A percentile compares a stretch with the other conserved stretches of the same genome.
Conservation (phyloP, 2,888 invertebrate species). For the Amaurobius ferox region DNA sequence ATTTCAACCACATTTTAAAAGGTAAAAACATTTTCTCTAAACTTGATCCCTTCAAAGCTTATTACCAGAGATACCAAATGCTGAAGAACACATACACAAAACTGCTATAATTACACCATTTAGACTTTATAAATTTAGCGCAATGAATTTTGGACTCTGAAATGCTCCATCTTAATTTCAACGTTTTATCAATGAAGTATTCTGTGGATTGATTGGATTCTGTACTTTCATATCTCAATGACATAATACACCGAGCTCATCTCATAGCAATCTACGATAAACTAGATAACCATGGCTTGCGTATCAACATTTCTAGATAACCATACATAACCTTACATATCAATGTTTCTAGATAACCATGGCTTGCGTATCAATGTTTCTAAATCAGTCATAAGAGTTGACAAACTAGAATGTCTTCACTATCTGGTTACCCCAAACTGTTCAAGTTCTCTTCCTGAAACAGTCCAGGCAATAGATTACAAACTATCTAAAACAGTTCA, state of each 20-base stretch:
- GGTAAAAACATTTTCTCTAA: neutral
- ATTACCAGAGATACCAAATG: conserved; percentile 3
- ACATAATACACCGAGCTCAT: neutral
- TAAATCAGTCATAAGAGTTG: no score
- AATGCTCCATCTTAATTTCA: conserved; percentile 21
- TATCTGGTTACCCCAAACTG: conserved; percentile 15
- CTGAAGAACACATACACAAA: conserved; percentile 13
- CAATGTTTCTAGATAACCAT: no score
- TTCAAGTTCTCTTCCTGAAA: conserved; percentile 12
- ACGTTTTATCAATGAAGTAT: conserved; percentile 2
- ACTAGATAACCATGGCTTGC: neutral
- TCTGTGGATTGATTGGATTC: conserved; percentile 21
- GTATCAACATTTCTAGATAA: no score
- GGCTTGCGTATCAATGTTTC: no score
- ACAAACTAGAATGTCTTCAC: conserved; percentile 20
- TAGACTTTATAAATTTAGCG: conserved; percentile 13
- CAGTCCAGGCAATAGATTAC: conserved; percentile 24
- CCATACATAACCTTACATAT: no score
- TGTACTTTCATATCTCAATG: conserved; percentile 41
- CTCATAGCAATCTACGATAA: conserved; percentile 6
- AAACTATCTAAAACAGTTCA: conserved; percentile 25
- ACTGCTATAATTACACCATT: conserved; percentile 32
- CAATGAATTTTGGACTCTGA: conserved; percentile 12
- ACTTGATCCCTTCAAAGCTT: neutral
- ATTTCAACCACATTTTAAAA: conserved; percentile 1